Percentiles rank a stretch among this genome's conserved stretches.
Conservation (phyloP, 30 jellyfish, hydroid and myxozoan genomes). For the Sanderia malayensis region DNA sequence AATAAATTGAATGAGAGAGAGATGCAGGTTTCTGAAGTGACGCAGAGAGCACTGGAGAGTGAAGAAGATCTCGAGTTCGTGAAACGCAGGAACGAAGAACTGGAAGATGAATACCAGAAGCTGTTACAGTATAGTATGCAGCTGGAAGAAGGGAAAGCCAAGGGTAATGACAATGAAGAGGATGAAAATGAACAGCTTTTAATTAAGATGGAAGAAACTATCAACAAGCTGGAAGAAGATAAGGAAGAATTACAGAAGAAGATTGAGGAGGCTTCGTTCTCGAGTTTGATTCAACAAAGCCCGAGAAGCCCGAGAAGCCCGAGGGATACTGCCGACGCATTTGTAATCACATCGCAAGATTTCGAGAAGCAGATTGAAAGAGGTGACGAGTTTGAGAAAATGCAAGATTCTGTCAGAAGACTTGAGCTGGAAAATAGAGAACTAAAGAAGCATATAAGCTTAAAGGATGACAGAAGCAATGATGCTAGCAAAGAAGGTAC, state of each 20-base stretch:
- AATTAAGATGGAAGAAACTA: conserved; percentile 23
- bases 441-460: not conserved
- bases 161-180: conserved; percentile 12
- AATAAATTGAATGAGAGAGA: conserved; percentile 31
- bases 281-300: not conserved
- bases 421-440: not conserved
- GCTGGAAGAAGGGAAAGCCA: conserved; percentile 11
- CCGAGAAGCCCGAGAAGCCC: not conserved
- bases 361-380: not conserved
- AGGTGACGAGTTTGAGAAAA: conserved; percentile 7
- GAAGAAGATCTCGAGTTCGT: conserved; percentile 51
- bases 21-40: conserved; percentile 32
- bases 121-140: conserved; percentile 49
- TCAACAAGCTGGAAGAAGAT: conserved; percentile 28
- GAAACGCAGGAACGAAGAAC: conserved; percentile 39
- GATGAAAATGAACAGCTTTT: conserved; percentile 33
- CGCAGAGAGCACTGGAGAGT: conserved; percentile 48
- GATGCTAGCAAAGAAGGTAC: not conserved
- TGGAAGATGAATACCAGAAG: conserved; percentile 57
- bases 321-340: not conserved
- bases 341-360: not conserved
- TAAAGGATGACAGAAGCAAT: not conserved
- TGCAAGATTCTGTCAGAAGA: conserved; percentile 2
- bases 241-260: conserved; percentile 5
- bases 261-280: conserved; percentile 7